These are phyloP conservation scores for Simalia tracyae DNA, from an alignment of 2,797 vertebrate genomes.

Conservation along the genomic window DNA sequence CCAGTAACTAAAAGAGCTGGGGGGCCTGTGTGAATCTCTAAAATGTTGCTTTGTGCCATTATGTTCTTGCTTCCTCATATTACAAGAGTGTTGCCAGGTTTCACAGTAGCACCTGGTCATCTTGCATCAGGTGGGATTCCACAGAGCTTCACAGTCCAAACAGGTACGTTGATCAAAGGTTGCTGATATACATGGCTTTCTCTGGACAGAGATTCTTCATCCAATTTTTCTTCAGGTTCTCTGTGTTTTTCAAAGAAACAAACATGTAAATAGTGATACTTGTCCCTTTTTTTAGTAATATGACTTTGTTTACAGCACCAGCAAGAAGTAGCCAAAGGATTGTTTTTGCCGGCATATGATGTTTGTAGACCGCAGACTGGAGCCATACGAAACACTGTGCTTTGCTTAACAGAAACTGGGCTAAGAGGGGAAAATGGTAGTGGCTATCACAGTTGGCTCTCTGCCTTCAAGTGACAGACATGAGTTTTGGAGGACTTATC, in stretches of 20 bases:
- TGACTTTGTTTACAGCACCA: neutral
- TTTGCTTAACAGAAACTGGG: constrained; percentile 67
- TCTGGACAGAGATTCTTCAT: constrained; percentile 1
- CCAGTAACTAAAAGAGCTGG: neutral
- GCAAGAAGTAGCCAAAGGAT: neutral
- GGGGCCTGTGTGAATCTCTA: neutral
- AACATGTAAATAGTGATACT: neutral
- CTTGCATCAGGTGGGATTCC: neutral
- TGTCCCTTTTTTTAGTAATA: neutral
- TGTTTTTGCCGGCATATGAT: neutral
- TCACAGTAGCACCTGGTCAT: neutral
- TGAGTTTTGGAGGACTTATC: neutral
- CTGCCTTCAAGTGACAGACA: constrained; percentile 16
- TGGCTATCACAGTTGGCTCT: neutral
- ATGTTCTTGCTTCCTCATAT: neutral
- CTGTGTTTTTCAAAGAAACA: constrained; percentile 4
- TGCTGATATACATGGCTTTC: neutral
- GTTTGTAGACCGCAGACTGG: neutral
- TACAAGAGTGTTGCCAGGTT: neutral
- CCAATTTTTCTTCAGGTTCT: neutral
- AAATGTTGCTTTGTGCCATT: neutral
- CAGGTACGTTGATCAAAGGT: neutral
- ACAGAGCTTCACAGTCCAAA: neutral
- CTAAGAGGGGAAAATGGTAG: constrained; percentile 31
- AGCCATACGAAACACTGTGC: constrained; percentile 19